phyloP scores from a whole-genome alignment of 2,113 vertebrate species.

The Acinonyx jubatus region DNA sequence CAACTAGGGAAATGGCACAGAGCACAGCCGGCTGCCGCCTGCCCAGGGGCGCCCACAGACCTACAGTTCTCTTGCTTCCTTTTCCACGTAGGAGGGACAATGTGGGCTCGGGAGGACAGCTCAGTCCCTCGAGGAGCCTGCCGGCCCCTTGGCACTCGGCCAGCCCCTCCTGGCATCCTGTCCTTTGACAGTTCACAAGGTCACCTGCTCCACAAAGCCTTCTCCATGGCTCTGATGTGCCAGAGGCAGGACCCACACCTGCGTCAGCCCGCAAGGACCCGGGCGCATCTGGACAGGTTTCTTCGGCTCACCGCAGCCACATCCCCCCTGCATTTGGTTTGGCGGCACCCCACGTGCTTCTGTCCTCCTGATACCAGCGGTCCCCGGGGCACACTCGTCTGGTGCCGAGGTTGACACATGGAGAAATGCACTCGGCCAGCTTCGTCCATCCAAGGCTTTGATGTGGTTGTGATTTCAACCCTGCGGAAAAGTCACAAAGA shows the following conservation, averaged over 20 bases:
- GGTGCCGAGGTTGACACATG: rapidly evolving
- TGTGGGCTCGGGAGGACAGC: neutral
- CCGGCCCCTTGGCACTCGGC: neutral
- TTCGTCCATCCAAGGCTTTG: neutral
- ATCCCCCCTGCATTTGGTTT: rapidly evolving
- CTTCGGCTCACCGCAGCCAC: rapidly evolving
- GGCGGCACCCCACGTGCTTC: rapidly evolving
- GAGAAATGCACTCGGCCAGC: neutral
- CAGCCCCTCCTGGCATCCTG: neutral
- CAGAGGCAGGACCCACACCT: neutral
- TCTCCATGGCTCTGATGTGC: rapidly evolving
- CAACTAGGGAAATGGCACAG: neutral
- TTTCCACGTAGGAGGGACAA: neutral
- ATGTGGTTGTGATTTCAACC: neutral
- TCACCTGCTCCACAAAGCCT: neutral
- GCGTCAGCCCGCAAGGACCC: rapidly evolving
- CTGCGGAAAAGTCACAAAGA: neutral
- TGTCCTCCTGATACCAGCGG: neutral
- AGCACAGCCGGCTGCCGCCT: neutral
- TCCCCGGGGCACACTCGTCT: rapidly evolving
- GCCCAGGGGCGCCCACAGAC: neutral
- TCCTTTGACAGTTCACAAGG: neutral
- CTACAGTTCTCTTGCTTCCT: neutral
- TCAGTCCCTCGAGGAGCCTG: neutral
- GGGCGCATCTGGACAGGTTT: rapidly evolving